Evolutionary conservation across 2,797 vertebrate genomes (phyloP), one percentile per base, ranked within the genome.

Genomic region (Helarctos malayanus): DNA sequence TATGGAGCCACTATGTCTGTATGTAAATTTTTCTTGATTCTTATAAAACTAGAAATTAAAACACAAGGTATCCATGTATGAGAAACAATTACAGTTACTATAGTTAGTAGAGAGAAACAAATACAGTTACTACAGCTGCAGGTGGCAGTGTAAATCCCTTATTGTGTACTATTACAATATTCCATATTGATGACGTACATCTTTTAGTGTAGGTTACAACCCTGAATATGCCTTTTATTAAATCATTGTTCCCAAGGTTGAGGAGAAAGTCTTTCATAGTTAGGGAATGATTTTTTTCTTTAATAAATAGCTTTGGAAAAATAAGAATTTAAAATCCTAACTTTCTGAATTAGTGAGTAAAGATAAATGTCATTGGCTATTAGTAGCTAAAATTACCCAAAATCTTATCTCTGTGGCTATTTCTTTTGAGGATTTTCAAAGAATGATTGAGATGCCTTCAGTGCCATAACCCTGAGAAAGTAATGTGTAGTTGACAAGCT

Each of bases 291-390:
- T 16, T 87, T 75, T 80, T 94, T 93, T 81, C 52, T 23, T 79
- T 81, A 89, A 80, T 57, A 87, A 69, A 63, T 84, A 89, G 21
- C 59, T 95, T 97, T 95, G 65, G 85, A 71, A 94, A 86, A 89
- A 47, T 59, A 32, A 83, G 41, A 95, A 83, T 71, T 92, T 54
- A 63, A 89, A 80, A 89, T 89, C 6, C n/a, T 47, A 81, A 68
- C 56, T 92, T 96, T 56, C 49, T 57, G 75, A 85, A 76, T 35
- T 85, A 65, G 65, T 35, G 41, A 23, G 10, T 87, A 75, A 92
- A 65, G 78, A 38, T 83, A 71, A 73, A 49, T 90, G 81, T 92
- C 7, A 38, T 63, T 61, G 76, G 11, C 49, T 88, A 2, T 54
- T 57, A n/a, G 5, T 87, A 86, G 68, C 41, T 92, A 91, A 95